Base-by-base conservation (phyloP, 2,113 vertebrate genomes). In the Conger conger region DNA sequence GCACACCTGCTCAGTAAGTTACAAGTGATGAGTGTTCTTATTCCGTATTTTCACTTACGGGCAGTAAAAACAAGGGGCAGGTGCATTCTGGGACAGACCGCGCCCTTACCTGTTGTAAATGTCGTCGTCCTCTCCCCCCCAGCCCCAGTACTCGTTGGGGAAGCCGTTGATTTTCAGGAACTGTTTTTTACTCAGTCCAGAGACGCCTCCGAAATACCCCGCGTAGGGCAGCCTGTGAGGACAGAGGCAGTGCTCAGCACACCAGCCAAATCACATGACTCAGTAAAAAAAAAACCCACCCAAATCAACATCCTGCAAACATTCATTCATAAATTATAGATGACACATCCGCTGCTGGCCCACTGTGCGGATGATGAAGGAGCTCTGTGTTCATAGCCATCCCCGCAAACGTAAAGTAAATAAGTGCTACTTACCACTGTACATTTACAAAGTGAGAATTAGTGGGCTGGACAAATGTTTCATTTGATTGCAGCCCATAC, bases 81-180 rank as follows among this genome's bases (percentile, higher is more conserved):
- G 18, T 63, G 18, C 4, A 63, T 63, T 63, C 5, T 23, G 57
- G 57, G 57, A 63, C 4, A 11, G 57, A 11, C 37, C 18, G 60
- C 42, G 17, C 5, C 7, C 91, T 92, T 91, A 99, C 98, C 98
- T 95, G 95, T 99, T 99, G 92, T 99, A 99, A 91, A 99, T 99
- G 94, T 99, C 98, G 13, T 99, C 98, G 1, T 99, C 98, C 91
- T 99, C 98, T 35, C 98, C 98, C 90, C 98, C 98, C 98, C 98
- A 99, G 91, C 98, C 98, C 98, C 98, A 99, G 93, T 99, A 99
- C 88, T 99, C 98, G 0, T 99, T 99, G 84, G 98, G 98, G 91
- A 99, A 99, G 91, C 98, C 98, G 3, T 99, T 99, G 92, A 99
- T 99, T 94, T 97, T 99, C 92, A 99, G 94, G 88, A 99, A 99